Percentiles rank a stretch among this genome's conserved stretches.
phyloP scores from a whole-genome alignment of 2,113 vertebrate genomes.

The Herpetotheres cachinnans region DNA sequence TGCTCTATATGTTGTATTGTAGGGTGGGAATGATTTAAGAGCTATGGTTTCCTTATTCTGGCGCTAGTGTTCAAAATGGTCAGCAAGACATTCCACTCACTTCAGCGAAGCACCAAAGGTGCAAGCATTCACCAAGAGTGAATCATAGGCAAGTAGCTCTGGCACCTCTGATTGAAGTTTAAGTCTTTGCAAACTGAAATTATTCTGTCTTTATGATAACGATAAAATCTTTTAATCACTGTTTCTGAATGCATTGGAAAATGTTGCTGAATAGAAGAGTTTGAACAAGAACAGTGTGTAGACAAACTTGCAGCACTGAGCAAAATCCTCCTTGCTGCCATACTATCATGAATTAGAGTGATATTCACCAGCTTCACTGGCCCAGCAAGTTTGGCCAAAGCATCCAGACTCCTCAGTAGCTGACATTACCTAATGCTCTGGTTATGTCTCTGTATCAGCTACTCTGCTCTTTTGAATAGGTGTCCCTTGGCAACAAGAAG shows the following conservation, averaged over 20 bases:
- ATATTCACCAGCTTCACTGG: not conserved
- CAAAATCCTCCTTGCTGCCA: not conserved
- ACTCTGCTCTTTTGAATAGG: not conserved
- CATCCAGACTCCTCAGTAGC: not conserved
- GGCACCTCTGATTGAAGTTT: not conserved
- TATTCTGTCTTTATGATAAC: not conserved
- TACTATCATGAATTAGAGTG: not conserved
- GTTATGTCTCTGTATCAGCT: not conserved
- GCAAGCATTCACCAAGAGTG: not conserved
- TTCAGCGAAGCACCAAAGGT: not conserved
- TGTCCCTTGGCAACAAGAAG: not conserved
- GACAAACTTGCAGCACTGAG: not conserved
- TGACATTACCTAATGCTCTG: not conserved
- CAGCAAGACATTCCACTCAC: not conserved
- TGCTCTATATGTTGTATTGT: not conserved
- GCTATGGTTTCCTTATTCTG: not conserved
- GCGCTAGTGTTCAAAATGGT: not conserved
- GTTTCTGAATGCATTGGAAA: not conserved
- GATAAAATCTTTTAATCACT: not conserved
- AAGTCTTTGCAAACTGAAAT: not conserved
- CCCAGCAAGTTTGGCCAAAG: not conserved
- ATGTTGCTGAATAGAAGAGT: fast-evolving
- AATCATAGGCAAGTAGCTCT: not conserved
- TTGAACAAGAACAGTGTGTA: not conserved
- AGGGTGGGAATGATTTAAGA: not conserved